Conservation (phyloP, 2,113 vertebrate species). For the Rhabdomys dilectus region DNA sequence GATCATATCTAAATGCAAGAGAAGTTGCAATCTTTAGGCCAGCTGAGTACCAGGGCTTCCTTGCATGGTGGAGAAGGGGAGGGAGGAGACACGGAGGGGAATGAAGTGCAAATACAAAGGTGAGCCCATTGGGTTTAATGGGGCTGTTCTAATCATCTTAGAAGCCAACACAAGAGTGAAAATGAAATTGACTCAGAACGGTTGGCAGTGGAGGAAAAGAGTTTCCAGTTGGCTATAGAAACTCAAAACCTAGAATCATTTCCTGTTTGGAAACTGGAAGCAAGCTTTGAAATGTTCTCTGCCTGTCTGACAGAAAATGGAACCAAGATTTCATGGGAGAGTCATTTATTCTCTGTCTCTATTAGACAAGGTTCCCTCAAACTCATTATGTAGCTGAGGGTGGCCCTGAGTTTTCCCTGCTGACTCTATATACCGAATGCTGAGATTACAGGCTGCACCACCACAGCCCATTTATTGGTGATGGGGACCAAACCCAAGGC, state of each 20-base stretch:
- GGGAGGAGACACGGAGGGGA: not conserved
- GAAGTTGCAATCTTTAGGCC: too few species aligned
- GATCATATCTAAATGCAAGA: too few species aligned
- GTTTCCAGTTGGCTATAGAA: conserved; percentile 1
- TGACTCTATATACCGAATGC: not conserved
- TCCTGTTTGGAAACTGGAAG: not conserved
- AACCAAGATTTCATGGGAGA: not conserved
- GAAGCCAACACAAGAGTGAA: conserved; percentile 21
- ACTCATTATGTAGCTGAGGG: not conserved
- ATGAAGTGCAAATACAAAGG: not conserved
- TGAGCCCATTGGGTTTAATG: conserved; percentile 6
- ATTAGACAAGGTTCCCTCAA: not conserved
- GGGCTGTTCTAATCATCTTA: not conserved
- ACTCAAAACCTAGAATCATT: conserved; percentile 14
- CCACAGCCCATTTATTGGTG: not conserved
- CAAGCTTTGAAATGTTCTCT: conserved; percentile 11
- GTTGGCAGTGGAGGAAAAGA: not conserved
- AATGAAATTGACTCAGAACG: not conserved
- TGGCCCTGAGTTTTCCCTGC: not conserved
- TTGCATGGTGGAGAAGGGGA: too few species aligned
- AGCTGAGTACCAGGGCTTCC: too few species aligned
- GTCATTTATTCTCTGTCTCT: not conserved
- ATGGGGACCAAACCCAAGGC: not conserved
- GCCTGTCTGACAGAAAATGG: conserved; percentile 15
- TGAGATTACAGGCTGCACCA: not conserved